Evolutionary conservation across 2,113 vertebrate species (phyloP), one percentile per base, ranked within the genome.

Genomic region (Protobothrops flavoviridis): DNA sequence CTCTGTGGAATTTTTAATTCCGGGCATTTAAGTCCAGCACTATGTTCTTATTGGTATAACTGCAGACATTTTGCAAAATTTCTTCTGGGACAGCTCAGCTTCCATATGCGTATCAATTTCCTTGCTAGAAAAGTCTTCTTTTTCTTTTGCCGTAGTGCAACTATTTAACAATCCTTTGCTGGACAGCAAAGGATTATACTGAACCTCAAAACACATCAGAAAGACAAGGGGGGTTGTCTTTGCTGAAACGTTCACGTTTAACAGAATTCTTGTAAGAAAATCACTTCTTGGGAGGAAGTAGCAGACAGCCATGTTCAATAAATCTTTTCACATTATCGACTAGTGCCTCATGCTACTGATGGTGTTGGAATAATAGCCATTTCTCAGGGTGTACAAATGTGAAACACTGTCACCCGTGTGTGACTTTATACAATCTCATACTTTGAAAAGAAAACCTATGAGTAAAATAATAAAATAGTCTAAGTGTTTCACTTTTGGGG

Each of bases 91-190:
- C 81, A 48, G 61, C 59, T 45, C 24, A 26, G 0, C 21, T 59
- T 93, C 52, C 0, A 0, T 0, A 2, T 50, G 43, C 0, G 0
- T 88, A 50, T 81, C 7, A 43, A 81, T 5, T 91, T 52, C 52
- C 89, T 81, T 95, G 90, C 89, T 93, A 85, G 26, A 95, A 87
- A 59, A 85, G 5, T 12, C 5, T 0, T 87, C 20, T 81, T 81
- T 94, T 92, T 52, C 86, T 93, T 0, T 0, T 45, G 43, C 29
- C 90, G 12, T 43, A 85, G 10, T 85, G 29, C 64, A 85, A 56
- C 55, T 85, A 21, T 89, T 57, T 52, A 88, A 55, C 3, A 43
- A 59, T 57, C 20, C 5, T 81, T 23, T 43, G 52, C 55, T 2
- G 69, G 57, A 85, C 91, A 85, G 69, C 48, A 91, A 87, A 93